These are phyloP conservation scores for Spinibarbus caldwelli DNA, from an alignment of 2,797 vertebrate species.

Conservation along the genomic window DNA sequence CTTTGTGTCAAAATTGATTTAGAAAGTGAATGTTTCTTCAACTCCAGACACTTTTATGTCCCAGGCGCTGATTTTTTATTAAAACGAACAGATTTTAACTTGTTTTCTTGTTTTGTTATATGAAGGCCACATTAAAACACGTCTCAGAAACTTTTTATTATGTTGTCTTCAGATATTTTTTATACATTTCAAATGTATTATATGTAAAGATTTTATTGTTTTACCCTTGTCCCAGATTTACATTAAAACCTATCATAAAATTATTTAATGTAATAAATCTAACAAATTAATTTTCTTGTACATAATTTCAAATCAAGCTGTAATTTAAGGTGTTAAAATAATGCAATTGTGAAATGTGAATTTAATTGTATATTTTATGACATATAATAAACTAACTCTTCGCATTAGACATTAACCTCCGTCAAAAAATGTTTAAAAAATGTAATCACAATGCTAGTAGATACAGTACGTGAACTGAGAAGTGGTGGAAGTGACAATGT, in stretches of 20 bases:
- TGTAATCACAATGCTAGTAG: neutral
- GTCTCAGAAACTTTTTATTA: neutral
- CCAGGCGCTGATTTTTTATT: neutral
- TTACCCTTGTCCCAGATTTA: neutral
- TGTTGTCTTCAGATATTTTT: neutral
- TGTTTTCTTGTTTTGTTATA: neutral
- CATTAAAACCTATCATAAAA: neutral
- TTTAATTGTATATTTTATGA: neutral
- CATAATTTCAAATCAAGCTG: neutral
- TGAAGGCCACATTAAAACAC: neutral
- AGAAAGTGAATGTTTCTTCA: slow-evolving; percentile 1
- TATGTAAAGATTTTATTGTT: neutral
- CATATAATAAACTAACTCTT: neutral
- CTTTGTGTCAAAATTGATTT: slow-evolving; percentile 24
- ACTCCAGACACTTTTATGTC: neutral
- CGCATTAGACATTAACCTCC: neutral
- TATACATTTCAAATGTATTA: neutral
- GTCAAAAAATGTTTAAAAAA: too few relatives aligned
- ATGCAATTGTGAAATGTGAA: neutral
- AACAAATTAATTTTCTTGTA: neutral
- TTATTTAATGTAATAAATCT: neutral
- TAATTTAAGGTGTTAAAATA: neutral
- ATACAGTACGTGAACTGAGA: too few relatives aligned
- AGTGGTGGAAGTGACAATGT: too few relatives aligned
- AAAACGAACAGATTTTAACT: neutral